phyloP scores from a whole-genome alignment of 2,888 invertebrate genomes.

The Leptogaster cylindrica region DNA sequence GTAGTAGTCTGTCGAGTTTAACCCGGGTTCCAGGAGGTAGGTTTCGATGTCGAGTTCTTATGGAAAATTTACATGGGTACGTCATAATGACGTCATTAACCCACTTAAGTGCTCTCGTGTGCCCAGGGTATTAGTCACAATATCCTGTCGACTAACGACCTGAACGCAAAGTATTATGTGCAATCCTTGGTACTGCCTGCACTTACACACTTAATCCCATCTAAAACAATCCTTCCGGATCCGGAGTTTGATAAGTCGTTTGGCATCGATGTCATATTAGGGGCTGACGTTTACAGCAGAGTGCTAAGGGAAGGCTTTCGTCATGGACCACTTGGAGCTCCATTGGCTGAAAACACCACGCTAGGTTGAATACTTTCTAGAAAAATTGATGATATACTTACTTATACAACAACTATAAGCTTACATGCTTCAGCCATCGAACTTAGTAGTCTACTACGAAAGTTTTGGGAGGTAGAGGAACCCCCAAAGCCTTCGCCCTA shows the following conservation, averaged over 20 bases:
- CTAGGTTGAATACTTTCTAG: neutral
- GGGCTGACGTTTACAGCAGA: neutral
- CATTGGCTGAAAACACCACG: neutral
- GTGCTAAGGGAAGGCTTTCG: neutral
- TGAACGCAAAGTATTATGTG: neutral
- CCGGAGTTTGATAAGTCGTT: neutral
- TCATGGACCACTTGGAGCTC: neutral
- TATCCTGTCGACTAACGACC: too few species aligned
- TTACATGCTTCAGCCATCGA: neutral
- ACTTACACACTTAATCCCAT: too few species aligned
- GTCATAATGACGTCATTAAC: too few species aligned
- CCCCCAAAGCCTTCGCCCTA: neutral
- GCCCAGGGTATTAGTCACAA: too few species aligned
- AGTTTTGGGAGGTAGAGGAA: constrained; percentile 3
- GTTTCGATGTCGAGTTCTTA: too few species aligned
- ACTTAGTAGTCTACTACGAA: neutral
- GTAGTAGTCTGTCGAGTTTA: too few species aligned
- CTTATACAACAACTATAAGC: neutral
- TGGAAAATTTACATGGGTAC: too few species aligned
- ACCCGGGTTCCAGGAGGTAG: too few species aligned
- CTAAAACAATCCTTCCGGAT: too few species aligned
- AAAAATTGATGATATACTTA: neutral
- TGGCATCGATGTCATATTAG: neutral
- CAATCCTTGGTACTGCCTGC: neutral
- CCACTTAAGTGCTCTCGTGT: too few species aligned